Evolutionary conservation across 2,797 vertebrate species (phyloP), one percentile per base, ranked within the genome.

Genomic region (Petrocephalus schoutedeni): DNA sequence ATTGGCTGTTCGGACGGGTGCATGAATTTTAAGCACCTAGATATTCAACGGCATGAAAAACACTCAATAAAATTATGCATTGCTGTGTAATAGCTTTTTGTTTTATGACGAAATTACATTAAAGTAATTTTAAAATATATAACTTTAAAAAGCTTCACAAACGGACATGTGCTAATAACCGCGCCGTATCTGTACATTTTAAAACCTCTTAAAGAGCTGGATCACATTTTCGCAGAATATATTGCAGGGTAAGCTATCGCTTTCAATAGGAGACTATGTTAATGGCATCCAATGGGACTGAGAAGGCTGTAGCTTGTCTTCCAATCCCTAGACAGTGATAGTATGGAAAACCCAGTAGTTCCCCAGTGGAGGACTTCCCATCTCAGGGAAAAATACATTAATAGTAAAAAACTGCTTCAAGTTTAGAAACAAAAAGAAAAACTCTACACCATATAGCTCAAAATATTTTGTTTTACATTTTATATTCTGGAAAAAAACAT

Each of bases 31-130:
- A 80, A 41, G 74, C 14, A 45, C 41, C 41, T 45, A 80, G 36
- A 49, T 80, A 80, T 80, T 45, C 36, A 80, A 80, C 74, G 45
- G 71, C 36, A 80, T 80, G 74, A 80, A 80, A 80, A 41, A 80
- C n/a, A 49, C 16, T 9, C 16, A 80, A 80, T 80, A 80, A 19
- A 77, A 80, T n/a, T 80, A 6, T 9, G 36, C 8, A 49, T 80
- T 80, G 16, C 74, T 49, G 41, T 4, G 41, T 49, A 80, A 49
- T 49, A 49, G 16, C 41, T 49, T 49, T 80, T 41, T 49, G 19
- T n/a, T 45, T 80, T 80, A 45, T 80, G 36, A 80, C 45, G 41
- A 49, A 80, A 80, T 80, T 49, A 49, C 19, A 80, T 49, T n/a
- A 80, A 49, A 41, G 7, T 80, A n/a, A 80, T 80, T 80, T 41